These are phyloP conservation scores for Meloidogyne exigua DNA, from an alignment of 1,140 invertebrate genomes.

Conservation along the genomic window DNA sequence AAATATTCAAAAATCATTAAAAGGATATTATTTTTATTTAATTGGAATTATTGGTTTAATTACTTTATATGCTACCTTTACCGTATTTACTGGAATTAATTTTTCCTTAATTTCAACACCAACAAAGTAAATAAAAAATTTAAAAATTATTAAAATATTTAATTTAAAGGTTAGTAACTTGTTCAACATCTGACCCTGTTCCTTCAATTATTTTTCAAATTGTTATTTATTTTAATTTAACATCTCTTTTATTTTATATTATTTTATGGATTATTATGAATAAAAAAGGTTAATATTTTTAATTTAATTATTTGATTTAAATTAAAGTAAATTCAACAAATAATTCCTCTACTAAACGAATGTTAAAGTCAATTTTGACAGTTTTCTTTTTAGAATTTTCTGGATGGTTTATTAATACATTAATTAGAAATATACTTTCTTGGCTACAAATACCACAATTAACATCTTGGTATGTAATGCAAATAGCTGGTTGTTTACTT, in stretches of 20 bases:
- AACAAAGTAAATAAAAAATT: neutral
- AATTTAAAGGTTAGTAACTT: neutral
- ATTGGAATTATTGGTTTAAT: neutral
- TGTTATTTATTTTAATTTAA: neutral
- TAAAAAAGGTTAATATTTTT: neutral
- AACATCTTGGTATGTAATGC: neutral
- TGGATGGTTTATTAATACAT: constrained; percentile 5
- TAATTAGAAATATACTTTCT: neutral
- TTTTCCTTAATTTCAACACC: neutral
- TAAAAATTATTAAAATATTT: neutral
- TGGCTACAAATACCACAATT: neutral
- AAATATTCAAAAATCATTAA: neutral
- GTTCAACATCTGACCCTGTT: neutral
- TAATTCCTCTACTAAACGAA: neutral
- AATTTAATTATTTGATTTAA: too few relatives aligned
- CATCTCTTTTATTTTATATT: constrained; percentile 8
- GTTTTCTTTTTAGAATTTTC: constrained; percentile 12
- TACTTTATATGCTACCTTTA: neutral
- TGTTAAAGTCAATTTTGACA: neutral
- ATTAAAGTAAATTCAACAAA: neutral
- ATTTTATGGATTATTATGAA: constrained; percentile 1
- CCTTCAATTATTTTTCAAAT: neutral
- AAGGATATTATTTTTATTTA: neutral
- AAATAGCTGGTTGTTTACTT: neutral
- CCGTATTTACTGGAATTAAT: neutral